Base-by-base conservation (phyloP, 2,113 vertebrate genomes). In the Daboia siamensis region DNA sequence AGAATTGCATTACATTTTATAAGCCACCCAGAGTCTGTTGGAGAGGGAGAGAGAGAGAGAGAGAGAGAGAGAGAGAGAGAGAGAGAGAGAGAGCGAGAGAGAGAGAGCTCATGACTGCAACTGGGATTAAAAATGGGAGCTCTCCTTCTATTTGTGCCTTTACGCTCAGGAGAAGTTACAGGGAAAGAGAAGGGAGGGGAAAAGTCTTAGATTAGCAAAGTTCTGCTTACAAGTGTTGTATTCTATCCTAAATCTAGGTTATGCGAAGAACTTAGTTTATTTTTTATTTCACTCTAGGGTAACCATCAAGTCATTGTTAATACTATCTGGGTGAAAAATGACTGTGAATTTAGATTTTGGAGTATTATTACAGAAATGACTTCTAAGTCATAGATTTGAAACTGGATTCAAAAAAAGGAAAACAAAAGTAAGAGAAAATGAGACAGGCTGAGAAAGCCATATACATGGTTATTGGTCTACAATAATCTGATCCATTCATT, bases 401-500 rank as follows among this genome's bases (percentile, higher is more conserved):
- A 80, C 6, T 21, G 6, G 69, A 80, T 39, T 20, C 20, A 3
- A 80, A 39, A 80, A 80, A 26, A 13, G 24, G 39, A 24, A 44
- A 13, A 39, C n/a, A 33, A 59, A 39, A 26, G 21, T 61, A 44
- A 55, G 5, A 69, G 23, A 86, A 17, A n/a, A 17, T 21, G 55
- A 52, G n/a, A 39, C 17, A 56, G 6, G n/a, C 44, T 61, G 59
- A 33, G 44, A 86, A 91, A 87, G 46, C 24, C 9, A 59, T 33
- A 12, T 23, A 52, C 6, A 51, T 74, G 61, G 3, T 69, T 84
- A 95, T 96, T 91, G 94, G 88, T 95, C 94, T 89, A 74, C 94
- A 93, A 80, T 69, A 88, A 95, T 88, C 51, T 94, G 91, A 94
- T 44, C 69, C 96, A 95, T 95, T 93, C 93, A 96, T 95, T 94